Conservation (phyloP, 1,140 invertebrate species). For the Diuraphis noxia region DNA sequence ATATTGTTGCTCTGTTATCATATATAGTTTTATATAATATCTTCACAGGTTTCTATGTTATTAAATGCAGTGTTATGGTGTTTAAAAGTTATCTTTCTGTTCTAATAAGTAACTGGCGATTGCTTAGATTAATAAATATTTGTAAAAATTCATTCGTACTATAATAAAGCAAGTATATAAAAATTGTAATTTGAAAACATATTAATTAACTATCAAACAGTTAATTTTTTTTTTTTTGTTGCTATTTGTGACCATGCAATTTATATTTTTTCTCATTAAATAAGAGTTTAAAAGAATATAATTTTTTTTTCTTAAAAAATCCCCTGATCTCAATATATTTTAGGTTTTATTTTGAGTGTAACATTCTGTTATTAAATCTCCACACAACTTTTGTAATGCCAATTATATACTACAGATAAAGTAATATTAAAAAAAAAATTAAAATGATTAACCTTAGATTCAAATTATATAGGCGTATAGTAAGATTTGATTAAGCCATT, state of each 20-base stretch:
- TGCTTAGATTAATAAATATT: slow-evolving; percentile 5
- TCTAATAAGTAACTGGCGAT: neutral
- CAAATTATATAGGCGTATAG: slow-evolving; percentile 8
- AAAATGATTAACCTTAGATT: neutral
- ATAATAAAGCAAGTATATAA: neutral
- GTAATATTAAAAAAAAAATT: neutral
- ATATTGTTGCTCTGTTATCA: slow-evolving; percentile 26
- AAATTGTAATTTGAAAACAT: neutral
- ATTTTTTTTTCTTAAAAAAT: slow-evolving; percentile 33
- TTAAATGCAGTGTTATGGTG: neutral
- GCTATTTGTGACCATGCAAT: slow-evolving; percentile 20
- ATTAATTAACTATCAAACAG: neutral
- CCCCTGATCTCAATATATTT: slow-evolving; percentile 51
- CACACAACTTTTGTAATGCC: slow-evolving; percentile 30
- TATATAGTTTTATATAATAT: slow-evolving; percentile 54
- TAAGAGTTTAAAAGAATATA: slow-evolving; percentile 6
- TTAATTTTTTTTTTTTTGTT: neutral
- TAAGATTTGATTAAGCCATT: slow-evolving; percentile 48
- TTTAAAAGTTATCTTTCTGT: slow-evolving; percentile 5
- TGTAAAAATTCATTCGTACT: neutral
- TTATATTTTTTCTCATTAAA: slow-evolving; percentile 35
- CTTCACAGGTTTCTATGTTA: neutral
- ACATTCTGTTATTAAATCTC: slow-evolving; percentile 16
- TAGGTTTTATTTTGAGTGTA: slow-evolving; percentile 50
- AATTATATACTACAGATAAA: slow-evolving; percentile 25